These are phyloP conservation scores for Hecatera dysodea DNA, from an alignment of 2,888 invertebrate genomes.

Conservation along the genomic window DNA sequence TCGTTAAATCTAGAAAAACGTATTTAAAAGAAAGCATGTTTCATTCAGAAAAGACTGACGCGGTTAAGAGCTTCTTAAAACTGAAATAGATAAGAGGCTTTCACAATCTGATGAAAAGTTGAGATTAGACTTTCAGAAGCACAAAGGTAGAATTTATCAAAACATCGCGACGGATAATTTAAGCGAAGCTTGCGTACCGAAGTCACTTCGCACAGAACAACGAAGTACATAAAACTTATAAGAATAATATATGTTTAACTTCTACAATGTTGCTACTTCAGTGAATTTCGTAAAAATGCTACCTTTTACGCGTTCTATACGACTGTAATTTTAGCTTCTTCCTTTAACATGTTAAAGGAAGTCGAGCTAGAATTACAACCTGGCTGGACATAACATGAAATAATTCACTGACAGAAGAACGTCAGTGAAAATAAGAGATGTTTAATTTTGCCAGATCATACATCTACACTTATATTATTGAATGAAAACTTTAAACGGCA, in stretches of 20 bases:
- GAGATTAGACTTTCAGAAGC: slow-evolving; percentile 12
- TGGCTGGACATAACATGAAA: too few species aligned
- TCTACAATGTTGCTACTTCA: background rate
- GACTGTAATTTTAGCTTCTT: too few species aligned
- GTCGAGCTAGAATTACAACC: too few species aligned
- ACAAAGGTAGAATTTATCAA: slow-evolving; percentile 41
- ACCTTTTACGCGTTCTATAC: too few species aligned
- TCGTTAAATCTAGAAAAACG: background rate
- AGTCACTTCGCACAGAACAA: background rate
- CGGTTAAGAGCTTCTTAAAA: background rate
- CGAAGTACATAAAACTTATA: background rate
- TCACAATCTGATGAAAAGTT: slow-evolving; percentile 21
- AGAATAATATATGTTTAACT: background rate
- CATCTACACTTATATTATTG: too few species aligned
- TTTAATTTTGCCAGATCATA: background rate
- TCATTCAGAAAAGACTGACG: background rate
- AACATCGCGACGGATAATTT: slow-evolving; percentile 9
- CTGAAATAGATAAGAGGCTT: slow-evolving; percentile 1
- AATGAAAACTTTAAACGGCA: background rate
- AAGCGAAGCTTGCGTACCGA: background rate
- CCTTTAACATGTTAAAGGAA: too few species aligned
- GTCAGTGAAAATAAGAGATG: background rate
- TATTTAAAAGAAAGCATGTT: background rate
- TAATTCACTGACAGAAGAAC: too few species aligned
- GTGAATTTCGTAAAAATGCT: too few species aligned